Conservation (phyloP, 2,113 vertebrate species). For the Choloepus hoffmanni region DNA sequence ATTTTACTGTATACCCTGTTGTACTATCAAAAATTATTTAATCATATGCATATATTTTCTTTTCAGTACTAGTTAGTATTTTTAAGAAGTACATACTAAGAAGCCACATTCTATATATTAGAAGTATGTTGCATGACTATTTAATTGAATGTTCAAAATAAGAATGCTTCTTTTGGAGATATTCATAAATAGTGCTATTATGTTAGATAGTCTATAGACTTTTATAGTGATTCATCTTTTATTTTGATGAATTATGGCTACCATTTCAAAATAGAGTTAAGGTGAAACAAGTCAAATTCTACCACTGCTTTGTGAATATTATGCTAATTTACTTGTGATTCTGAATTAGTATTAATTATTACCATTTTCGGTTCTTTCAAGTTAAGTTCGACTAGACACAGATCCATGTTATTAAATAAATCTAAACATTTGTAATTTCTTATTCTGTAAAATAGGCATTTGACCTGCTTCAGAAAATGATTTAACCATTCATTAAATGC, state of each 20-base stretch:
- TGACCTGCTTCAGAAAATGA: constrained; percentile 57
- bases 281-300: constrained; percentile 7
- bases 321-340: constrained; percentile 32
- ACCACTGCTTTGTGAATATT: neutral
- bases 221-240: constrained; percentile 6
- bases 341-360: constrained; percentile 39
- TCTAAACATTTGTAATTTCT: constrained; percentile 60
- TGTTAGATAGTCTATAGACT: neutral
- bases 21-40: constrained; percentile 35
- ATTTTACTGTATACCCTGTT: neutral
- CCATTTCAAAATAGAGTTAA: neutral
- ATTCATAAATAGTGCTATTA: neutral
- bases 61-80: neutral
- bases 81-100: neutral
- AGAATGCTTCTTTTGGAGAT: neutral
- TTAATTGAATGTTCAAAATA: neutral
- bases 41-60: neutral
- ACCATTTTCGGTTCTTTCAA: constrained; percentile 3
- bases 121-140: constrained; percentile 14
- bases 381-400: neutral
- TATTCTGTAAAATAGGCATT: constrained; percentile 5
- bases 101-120: neutral
- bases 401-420: constrained; percentile 18
- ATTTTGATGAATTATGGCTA: neutral
- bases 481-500: constrained; percentile 51